Base-by-base conservation (phyloP, 2,888 invertebrate genomes). In the Eilema sororculum region DNA sequence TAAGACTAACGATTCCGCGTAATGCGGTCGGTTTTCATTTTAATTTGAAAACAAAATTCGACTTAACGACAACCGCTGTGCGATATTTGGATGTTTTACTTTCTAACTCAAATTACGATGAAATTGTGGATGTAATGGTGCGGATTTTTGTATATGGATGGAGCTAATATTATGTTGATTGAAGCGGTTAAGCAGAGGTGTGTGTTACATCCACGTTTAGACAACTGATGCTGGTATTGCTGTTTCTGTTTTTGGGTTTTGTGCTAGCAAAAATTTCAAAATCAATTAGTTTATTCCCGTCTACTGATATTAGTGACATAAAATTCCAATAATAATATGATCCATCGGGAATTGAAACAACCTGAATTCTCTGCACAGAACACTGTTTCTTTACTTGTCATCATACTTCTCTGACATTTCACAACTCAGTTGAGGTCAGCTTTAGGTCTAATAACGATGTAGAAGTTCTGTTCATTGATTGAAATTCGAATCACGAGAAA, bases 1-100 rank as follows among this genome's bases (percentile, higher is more conserved):
- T 93, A 94, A 93, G 94, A 93, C 92, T 94, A 94, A 94, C 93
- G 93, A 93, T 93, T 91, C 82, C 85, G 80, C 85, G 81, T 91
- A 93, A 92, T 89, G 90, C 84, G 89, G 87, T 79, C 86, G 89
- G 89, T 93, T 93, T 92, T 90, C 91, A 93, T 93, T 93, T 94
- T 91, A 92, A 93, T 93, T 92, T 91, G 89, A 85, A 90, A 91
- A 89, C 91, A 89, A 90, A 91, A 81, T 90, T 92, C 87, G 86
- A 88, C 88, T 89, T 91, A 89, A 91, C 90, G 89, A 89, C 86
- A 83, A 77, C 81, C 84, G 71, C 70, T 57, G 66, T 33, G 60
- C 58, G 74, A n/a, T 52, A n/a, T 8, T 52, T 52, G 52, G 77
- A 81, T 83, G 75, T 83, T 83, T 81, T 75, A 82, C 75, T 79